phyloP scores from a whole-genome alignment of 2,888 invertebrate species.

The Synergus gifuensis region DNA sequence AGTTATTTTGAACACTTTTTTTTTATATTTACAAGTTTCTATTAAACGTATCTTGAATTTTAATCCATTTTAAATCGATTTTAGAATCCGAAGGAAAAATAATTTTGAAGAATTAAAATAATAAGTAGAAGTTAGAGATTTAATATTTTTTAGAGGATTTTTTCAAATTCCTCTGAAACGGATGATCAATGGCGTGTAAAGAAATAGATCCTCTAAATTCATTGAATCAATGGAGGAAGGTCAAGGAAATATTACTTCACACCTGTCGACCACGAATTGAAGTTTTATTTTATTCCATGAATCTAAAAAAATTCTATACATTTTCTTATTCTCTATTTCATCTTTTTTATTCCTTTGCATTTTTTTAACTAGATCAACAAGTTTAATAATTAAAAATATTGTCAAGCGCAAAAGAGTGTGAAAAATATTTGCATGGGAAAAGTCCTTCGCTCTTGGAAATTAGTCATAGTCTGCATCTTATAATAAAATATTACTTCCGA shows the following conservation, averaged over 20 bases:
- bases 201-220: slow-evolving; percentile 43
- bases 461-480: background rate
- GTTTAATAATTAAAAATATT: background rate
- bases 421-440: background rate
- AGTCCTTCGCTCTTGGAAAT: background rate
- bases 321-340: too few relatives aligned
- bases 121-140: background rate
- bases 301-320: background rate
- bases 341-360: background rate
- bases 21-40: too few relatives aligned
- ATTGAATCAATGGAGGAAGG: slow-evolving; percentile 28
- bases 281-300: background rate
- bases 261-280: background rate
- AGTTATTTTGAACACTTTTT: too few relatives aligned
- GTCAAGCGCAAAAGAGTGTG: background rate
- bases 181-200: slow-evolving; percentile 47
- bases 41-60: too few relatives aligned
- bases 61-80: too few relatives aligned
- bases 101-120: too few relatives aligned
- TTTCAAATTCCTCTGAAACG: slow-evolving; percentile 6
- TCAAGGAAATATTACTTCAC: slow-evolving; percentile 30
- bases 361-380: background rate
- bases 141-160: background rate
- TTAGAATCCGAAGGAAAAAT: too few relatives aligned
- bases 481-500: background rate